Evolutionary conservation across 2,113 vertebrate genomes (phyloP).

Genomic region (Sylvia atricapilla): DNA sequence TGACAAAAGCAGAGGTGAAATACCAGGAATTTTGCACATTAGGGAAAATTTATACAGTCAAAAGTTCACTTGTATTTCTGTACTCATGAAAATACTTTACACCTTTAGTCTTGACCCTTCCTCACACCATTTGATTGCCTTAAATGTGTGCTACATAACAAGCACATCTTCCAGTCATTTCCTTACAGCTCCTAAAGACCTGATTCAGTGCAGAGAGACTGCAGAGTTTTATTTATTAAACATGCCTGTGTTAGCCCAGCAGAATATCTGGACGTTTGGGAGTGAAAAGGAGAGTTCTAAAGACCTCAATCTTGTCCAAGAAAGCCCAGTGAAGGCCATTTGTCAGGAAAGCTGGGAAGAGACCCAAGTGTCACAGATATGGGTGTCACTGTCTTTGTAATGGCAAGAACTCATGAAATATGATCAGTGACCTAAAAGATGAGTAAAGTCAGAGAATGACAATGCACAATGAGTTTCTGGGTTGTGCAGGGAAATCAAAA

Average conservation of each 20-base stretch:
- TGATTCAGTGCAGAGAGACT: not conserved
- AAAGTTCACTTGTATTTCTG: not conserved
- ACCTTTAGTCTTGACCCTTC: not conserved
- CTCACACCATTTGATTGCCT: not conserved
- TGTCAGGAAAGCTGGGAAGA: conserved; percentile 17
- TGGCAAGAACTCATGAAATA: not conserved
- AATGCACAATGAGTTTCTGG: not conserved
- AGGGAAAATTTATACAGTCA: not conserved
- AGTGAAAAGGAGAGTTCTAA: not conserved
- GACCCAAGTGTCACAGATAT: not conserved
- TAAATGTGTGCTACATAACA: not conserved
- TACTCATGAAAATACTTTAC: not conserved
- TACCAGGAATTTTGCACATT: not conserved
- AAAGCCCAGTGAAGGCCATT: not conserved
- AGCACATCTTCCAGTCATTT: not conserved
- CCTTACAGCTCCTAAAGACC: not conserved
- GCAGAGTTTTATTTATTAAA: conserved; percentile 32
- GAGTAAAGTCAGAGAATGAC: not conserved
- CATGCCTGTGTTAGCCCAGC: not conserved
- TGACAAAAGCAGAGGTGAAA: not conserved
- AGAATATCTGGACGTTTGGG: not conserved
- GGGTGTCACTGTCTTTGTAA: not conserved
- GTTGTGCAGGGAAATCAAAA: not conserved
- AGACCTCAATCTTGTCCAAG: not conserved
- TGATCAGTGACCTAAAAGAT: not conserved